A percentile compares a stretch with the other conserved stretches of the same genome.
phyloP scores from a whole-genome alignment of 2,888 invertebrate species.

The Acronicta leporina region DNA sequence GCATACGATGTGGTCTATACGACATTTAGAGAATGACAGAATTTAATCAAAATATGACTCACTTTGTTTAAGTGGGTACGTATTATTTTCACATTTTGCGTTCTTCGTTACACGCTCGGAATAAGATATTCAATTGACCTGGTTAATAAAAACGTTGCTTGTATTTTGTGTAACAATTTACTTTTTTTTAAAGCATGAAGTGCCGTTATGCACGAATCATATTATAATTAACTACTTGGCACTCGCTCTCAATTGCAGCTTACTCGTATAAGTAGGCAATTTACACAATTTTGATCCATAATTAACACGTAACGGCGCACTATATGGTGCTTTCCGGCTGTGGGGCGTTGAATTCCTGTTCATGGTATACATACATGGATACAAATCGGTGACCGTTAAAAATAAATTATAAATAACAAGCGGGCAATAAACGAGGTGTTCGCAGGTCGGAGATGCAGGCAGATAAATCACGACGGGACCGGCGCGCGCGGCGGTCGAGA shows the following conservation, averaged over 20 bases:
- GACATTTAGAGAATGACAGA: background rate
- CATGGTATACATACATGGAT: conserved; percentile 66
- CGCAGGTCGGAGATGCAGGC: conserved; percentile 85
- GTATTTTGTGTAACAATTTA: too few species aligned
- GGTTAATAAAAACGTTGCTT: too few species aligned
- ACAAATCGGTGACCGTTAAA: conserved; percentile 87
- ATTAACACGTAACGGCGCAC: conserved; percentile 64
- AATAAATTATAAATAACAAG: conserved; percentile 89
- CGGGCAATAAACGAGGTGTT: conserved; percentile 86
- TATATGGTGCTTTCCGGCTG: conserved; percentile 62
- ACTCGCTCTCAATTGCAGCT: conserved; percentile 33
- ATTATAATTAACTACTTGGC: conserved; percentile 39
- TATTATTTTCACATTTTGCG: too few species aligned
- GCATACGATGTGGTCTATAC: background rate
- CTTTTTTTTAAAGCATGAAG: conserved; percentile 19
- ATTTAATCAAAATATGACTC: background rate
- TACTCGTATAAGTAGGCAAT: conserved; percentile 45
- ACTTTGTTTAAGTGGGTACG: too few species aligned
- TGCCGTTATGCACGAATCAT: conserved; percentile 34
- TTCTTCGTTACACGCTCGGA: too few species aligned
- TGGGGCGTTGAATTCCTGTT: conserved; percentile 61
- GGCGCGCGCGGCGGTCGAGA: conserved; percentile 66
- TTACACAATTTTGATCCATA: conserved; percentile 58
- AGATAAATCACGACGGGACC: conserved; percentile 84
- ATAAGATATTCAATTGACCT: too few species aligned